Evolutionary conservation across 2,797 vertebrate species (phyloP), one percentile per base, ranked within the genome.

Genomic region (Eulemur albifrons): DNA sequence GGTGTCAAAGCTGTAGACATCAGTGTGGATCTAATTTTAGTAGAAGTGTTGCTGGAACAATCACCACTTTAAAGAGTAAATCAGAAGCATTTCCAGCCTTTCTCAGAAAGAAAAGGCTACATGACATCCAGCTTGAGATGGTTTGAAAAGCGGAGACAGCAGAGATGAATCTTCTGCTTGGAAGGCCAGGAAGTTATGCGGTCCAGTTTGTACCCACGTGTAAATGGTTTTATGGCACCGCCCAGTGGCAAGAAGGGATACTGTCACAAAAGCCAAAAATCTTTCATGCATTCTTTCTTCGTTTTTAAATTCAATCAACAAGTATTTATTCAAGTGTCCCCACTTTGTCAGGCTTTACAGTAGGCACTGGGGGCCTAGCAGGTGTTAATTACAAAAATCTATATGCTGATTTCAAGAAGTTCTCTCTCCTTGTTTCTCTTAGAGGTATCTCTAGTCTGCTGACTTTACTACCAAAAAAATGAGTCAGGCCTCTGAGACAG

Each of bases 221-320:
- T 83, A 25, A 32, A 20, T 89, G 95, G 96, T 92, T 97, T 96
- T 57, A 52, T 48, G 88, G 12, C 82, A 83, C 96, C 97, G 94
- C 13, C 96, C 6, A 69, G 95, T 97, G 97, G 94, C 70, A n/a
- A 0, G n/a, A 86, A 9, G 14, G 13, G 65, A 35, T 65, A 93
- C 20, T 93, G 90, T 15, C 20, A 17, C 35, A 75, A 69, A 83
- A n/a, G 7, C 13, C 14, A 77, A 81, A 84, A 86, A 85, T 0
- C 1, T 1, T n/a, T 88, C 43, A 75, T 15, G 50, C 18, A 14
- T 27, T 61, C 7, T 50, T 45, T 72, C 57, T 59, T 11, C 23
- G 35, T 43, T 88, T 25, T 23, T 30, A 20, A 75, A 73, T 43
- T 59, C 45, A 79, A 4, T 35, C 30, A 43, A 12, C 11, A 40